Evolutionary conservation across 2,888 invertebrate species (phyloP).

Genomic region (Piscicola geometra): DNA sequence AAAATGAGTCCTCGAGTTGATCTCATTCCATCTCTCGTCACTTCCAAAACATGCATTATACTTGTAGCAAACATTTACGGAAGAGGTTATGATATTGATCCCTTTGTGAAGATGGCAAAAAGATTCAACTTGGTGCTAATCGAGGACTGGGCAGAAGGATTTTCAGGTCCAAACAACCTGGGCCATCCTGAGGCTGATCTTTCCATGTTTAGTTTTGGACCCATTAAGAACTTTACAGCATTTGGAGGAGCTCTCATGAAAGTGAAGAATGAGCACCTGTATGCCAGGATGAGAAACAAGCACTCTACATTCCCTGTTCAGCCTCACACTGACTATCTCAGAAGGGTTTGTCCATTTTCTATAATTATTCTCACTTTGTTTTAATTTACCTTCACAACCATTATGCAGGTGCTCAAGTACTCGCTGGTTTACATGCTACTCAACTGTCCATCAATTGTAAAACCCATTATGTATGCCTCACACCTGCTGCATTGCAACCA

Average conservation of each 20-base stretch:
- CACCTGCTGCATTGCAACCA: constrained; percentile 47
- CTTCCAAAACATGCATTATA: constrained; percentile 52
- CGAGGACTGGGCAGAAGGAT: constrained; percentile 56
- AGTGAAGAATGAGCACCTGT: constrained; percentile 47
- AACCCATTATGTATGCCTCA: constrained; percentile 45
- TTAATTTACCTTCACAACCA: not conserved
- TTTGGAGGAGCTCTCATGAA: constrained; percentile 55
- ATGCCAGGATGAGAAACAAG: constrained; percentile 47
- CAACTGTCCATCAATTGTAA: constrained; percentile 48
- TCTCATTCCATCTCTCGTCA: constrained; percentile 49
- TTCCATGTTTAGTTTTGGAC: constrained; percentile 55
- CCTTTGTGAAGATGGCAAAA: constrained; percentile 49
- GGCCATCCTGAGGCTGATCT: constrained; percentile 53
- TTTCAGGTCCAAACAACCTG: constrained; percentile 49
- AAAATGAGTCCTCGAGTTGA: constrained; percentile 51
- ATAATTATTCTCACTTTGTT: not conserved
- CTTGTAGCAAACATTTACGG: constrained; percentile 55
- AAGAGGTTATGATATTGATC: constrained; percentile 50
- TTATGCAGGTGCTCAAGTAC: constrained; percentile 47
- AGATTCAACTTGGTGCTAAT: constrained; percentile 49
- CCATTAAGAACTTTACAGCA: constrained; percentile 54
- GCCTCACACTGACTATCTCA: constrained; percentile 47
- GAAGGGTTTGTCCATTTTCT: constrained; percentile 46
- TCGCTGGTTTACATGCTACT: constrained; percentile 48
- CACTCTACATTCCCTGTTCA: constrained; percentile 48